Evolutionary conservation across 2,113 vertebrate genomes (phyloP).

Genomic region (Bambusicola thoracicus): DNA sequence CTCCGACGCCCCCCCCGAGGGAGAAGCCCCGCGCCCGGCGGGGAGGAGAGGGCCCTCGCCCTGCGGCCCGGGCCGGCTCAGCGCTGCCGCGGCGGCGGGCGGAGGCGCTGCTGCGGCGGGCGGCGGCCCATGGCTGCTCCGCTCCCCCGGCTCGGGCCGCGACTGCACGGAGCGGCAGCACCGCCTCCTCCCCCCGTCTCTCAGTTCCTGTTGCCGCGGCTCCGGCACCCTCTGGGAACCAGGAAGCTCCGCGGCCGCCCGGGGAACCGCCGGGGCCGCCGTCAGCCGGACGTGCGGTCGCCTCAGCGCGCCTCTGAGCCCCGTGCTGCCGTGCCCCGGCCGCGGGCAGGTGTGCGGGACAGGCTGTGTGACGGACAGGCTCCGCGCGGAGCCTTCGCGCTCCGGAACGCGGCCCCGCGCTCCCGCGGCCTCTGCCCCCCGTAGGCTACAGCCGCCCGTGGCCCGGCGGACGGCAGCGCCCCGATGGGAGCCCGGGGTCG

Average conservation of each 20-base stretch:
- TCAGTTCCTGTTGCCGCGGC: conserved; percentile 67
- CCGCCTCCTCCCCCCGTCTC: conserved; percentile 52
- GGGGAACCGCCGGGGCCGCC: background rate
- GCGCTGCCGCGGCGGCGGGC: background rate
- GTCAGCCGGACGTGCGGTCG: background rate
- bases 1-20: background rate
- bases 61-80: background rate
- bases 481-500: background rate
- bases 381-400: no score
- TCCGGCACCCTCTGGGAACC: conserved; percentile 69
- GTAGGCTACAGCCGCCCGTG: no score
- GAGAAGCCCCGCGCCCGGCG: background rate
- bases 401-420: no score
- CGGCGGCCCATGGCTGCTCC: conserved; percentile 27
- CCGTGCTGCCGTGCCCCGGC: no score
- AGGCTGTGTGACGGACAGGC: no score
- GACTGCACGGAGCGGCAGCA: conserved; percentile 61
- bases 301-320: no score
- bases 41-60: background rate
- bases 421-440: no score
- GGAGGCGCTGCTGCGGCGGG: background rate
- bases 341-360: no score
- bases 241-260: conserved; percentile 67
- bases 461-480: background rate
- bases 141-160: conserved; percentile 42